Base-by-base conservation (phyloP, 2,888 invertebrate species). In the Punctoribates punctum region DNA sequence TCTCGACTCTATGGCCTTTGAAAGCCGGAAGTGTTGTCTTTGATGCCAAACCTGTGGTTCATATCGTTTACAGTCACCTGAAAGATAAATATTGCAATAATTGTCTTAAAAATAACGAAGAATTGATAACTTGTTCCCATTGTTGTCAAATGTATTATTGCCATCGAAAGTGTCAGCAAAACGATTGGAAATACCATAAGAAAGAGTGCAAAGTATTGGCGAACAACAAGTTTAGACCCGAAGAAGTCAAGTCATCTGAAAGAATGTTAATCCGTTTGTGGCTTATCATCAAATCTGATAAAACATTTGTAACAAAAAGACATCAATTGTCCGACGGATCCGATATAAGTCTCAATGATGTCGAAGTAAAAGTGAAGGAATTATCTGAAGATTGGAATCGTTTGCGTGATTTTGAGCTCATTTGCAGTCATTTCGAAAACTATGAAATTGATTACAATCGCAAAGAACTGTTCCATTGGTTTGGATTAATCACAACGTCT, bases 401-500 rank as follows among this genome's bases (percentile, higher is more conserved):
- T 1, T n/a, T 67, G 65, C 8, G 3, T 38, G 20, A 67, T 34
- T 8, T 9, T 34, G 17, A n/a, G 13, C 15, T 67, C 34, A 17
- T 27, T 20, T 67, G 20, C 38, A 20, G 23, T 60, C 60, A 60
- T 1, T 60, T 60, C 29, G 23, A 27, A 29, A 29, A 27, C 27
- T 60, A 60, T 60, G 60, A 29, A 6, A 11, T 60, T 15, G 27
- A 60, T 1, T 60, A 29, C 17, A 15, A 60, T 29, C 15, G 27
- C 60, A 27, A 27, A 60, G 27, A 60, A 60, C 60, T 60, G 27
- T 29, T 60, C 29, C 65, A 20, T 67, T 67, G 65, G 65, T 67
- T 38, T 67, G 34, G 1, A 34, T 29, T 67, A 11, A 67, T 67
- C 11, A 17, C 5, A 38, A 67, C 23, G 1, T 67, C 20, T 20